Conservation (phyloP, 2,113 vertebrate species). For the Ailurus styani region DNA sequence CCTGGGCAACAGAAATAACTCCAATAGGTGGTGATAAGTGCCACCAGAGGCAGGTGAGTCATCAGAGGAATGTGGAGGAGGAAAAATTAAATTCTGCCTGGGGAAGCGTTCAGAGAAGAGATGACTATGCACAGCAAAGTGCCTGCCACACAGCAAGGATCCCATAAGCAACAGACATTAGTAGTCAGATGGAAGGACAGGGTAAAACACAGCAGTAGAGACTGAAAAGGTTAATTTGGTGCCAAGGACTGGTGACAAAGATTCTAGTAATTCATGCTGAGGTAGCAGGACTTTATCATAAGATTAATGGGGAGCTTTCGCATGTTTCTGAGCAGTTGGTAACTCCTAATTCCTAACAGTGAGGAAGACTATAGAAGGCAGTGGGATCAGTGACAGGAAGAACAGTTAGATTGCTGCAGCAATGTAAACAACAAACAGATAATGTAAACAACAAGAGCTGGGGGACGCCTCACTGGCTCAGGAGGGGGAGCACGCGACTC, state of each 20-base stretch:
- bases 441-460: neutral
- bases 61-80: neutral
- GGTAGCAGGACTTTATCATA: neutral
- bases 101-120: neutral
- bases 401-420: neutral
- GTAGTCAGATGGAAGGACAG: neutral
- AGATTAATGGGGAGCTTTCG: neutral
- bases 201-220: neutral
- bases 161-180: neutral
- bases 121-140: neutral
- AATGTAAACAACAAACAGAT: neutral
- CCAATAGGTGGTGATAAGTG: neutral
- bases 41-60: neutral
- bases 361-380: neutral
- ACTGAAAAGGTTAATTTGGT: neutral
- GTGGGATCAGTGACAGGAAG: neutral
- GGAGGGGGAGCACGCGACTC: neutral
- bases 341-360: neutral
- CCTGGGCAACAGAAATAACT: neutral
- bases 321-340: neutral
- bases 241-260: neutral
- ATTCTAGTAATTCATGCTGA: neutral
- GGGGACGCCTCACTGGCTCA: neutral
- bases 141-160: neutral
- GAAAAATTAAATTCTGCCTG: neutral